These are phyloP conservation scores for Cranoglanis bouderius DNA, from an alignment of 2,113 vertebrate species.

Conservation along the genomic window DNA sequence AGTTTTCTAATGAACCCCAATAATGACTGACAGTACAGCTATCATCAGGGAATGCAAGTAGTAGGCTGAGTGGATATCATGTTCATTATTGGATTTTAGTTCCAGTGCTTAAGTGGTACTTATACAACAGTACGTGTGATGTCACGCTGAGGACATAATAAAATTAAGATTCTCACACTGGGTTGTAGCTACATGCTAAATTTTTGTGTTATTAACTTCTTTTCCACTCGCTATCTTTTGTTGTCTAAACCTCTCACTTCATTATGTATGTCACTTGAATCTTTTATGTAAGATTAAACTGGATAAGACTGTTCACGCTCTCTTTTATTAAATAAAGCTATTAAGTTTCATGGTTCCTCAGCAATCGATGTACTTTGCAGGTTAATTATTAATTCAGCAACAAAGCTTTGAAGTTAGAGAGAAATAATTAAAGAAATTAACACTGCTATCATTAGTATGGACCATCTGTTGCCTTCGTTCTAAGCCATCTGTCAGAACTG, in stretches of 20 bases:
- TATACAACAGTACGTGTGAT: no score
- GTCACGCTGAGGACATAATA: neutral
- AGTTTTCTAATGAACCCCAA: neutral
- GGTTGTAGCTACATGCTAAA: neutral
- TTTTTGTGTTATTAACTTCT: neutral
- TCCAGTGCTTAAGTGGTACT: no score
- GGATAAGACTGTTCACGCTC: neutral
- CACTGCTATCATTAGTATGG: constrained; percentile 1
- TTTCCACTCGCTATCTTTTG: neutral
- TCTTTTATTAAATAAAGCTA: neutral
- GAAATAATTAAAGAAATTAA: neutral
- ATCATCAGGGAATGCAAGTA: no score
- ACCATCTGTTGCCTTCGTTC: neutral
- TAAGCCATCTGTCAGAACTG: neutral
- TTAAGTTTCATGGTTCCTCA: neutral
- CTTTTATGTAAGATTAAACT: neutral
- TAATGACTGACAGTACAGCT: neutral
- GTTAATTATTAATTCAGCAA: neutral
- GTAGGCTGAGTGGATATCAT: neutral
- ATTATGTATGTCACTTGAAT: neutral
- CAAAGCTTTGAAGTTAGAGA: neutral
- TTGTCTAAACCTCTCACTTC: neutral
- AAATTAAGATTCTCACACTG: neutral
- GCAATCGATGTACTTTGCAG: neutral
- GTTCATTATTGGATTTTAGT: neutral